Evolutionary conservation across 2,113 vertebrate genomes (phyloP).

Genomic region (Anhinga rufa): DNA sequence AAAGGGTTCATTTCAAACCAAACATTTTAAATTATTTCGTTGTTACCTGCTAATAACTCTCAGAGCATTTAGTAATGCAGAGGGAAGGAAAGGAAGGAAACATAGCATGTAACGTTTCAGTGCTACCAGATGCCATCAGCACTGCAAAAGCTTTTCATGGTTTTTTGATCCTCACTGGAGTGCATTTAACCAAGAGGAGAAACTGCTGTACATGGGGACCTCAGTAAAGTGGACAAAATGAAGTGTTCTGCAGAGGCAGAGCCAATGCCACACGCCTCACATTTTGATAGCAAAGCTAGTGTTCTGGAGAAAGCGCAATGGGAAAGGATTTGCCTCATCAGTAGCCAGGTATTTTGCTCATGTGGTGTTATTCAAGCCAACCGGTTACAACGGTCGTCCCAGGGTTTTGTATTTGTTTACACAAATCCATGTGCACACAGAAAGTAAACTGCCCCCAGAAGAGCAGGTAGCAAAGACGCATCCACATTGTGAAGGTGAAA

Average conservation of each 20-base stretch:
- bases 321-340: background rate
- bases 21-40: background rate
- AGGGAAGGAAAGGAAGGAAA: conserved; percentile 1
- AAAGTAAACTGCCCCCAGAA: background rate
- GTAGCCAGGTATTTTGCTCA: background rate
- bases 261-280: background rate
- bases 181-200: background rate
- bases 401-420: background rate
- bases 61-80: background rate
- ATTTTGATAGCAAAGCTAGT: background rate
- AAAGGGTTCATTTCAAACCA: background rate
- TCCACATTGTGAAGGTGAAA: background rate
- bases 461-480: background rate
- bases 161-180: background rate
- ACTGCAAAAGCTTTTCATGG: background rate
- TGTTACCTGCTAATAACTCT: background rate
- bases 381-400: background rate
- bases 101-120: background rate
- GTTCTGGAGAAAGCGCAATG: background rate
- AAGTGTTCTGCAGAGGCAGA: background rate
- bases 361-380: background rate
- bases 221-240: background rate
- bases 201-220: background rate
- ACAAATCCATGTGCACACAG: background rate
- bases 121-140: background rate